Conservation (phyloP, 2,113 vertebrate genomes). For the Semicossyphus pulcher region DNA sequence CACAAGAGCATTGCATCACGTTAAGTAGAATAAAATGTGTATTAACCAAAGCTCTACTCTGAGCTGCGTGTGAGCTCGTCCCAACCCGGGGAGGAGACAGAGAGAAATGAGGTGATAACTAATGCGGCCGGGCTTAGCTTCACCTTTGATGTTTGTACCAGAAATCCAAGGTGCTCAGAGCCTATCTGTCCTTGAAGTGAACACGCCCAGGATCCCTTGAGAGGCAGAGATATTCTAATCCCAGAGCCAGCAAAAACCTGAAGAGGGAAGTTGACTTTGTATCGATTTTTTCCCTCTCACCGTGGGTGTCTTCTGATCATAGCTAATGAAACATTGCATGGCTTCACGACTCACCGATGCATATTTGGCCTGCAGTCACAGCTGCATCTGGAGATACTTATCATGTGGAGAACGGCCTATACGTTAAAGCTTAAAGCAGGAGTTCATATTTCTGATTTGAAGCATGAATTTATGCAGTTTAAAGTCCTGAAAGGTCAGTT, state of each 20-base stretch:
- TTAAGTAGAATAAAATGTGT: slow-evolving; percentile 69
- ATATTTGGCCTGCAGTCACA: slow-evolving; percentile 35
- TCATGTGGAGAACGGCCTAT: slow-evolving; percentile 11
- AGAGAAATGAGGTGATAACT: slow-evolving; percentile 53
- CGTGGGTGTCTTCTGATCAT: slow-evolving; percentile 25
- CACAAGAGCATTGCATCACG: slow-evolving; percentile 50
- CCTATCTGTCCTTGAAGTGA: slow-evolving; percentile 76
- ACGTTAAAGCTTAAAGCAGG: slow-evolving; percentile 25
- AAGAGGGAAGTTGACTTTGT: slow-evolving; percentile 30
- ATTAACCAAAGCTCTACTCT: slow-evolving; percentile 60
- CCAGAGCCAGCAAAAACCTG: slow-evolving; percentile 35
- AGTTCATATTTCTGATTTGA: slow-evolving; percentile 24
- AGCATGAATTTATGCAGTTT: slow-evolving; percentile 12
- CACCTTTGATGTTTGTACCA: slow-evolving; percentile 76
- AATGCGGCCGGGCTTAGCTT: slow-evolving; percentile 67
- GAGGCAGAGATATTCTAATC: slow-evolving; percentile 69
- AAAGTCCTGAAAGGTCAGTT: not conserved
- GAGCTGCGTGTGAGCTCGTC: slow-evolving; percentile 50
- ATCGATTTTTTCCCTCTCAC: slow-evolving; percentile 18
- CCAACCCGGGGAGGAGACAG: slow-evolving; percentile 4
- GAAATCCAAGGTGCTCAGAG: slow-evolving; percentile 71
- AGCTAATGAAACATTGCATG: slow-evolving; percentile 48
- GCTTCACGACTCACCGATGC: slow-evolving; percentile 32
- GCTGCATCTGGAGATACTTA: slow-evolving; percentile 45
- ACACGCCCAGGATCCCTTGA: slow-evolving; percentile 59